Evolutionary conservation across 2,113 vertebrate genomes (phyloP), one percentile per base, ranked within the genome.

Genomic region (Rynchops niger): DNA sequence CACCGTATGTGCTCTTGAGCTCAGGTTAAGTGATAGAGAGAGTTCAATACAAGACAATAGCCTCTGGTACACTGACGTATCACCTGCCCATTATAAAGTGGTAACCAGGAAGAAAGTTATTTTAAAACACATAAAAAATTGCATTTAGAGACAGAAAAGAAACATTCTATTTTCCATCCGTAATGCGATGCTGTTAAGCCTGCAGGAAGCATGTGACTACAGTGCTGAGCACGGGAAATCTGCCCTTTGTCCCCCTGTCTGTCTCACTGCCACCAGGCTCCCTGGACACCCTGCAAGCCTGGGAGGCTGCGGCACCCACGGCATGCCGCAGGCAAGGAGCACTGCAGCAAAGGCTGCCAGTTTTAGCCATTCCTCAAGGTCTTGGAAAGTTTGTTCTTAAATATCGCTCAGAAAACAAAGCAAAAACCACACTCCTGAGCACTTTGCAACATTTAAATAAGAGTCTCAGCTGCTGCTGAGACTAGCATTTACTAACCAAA

Each of bases 21-120:
- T 90, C 25, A 19, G 90, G 34, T 69, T 69, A 81, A 96, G 95
- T 7, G 19, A 90, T 73, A 85, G 72, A 80, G 92, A 86, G 93
- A 65, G 94, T 89, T 98, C 85, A 96, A 88, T 59, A 74, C 38
- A 96, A 88, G 90, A 53, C 95, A 97, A 34, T 58, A 83, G 85
- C 74, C 83, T 66, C 66, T 81, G 30, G 30, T 73, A 47, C 93
- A 58, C 78, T 71, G 88, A 82, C 17, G 8, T 95, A 76, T 30
- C 34, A 45, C 77, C 70, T 69, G 70, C 53, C 32, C 42, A 26
- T 42, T 82, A 36, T 20, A 47, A 78, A 78, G 14, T 3, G 5
- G 40, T 61, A 67, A 77, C 61, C 69, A 91, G 93, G 77, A 69
- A 95, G 40, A n/a, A 91, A 76, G 29, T 32, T 34, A 45, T 16